Percentiles rank a stretch among this genome's conserved stretches.
These are phyloP conservation scores for Acronicta psi DNA, from an alignment of 2,888 invertebrate genomes.

Conservation along the genomic window DNA sequence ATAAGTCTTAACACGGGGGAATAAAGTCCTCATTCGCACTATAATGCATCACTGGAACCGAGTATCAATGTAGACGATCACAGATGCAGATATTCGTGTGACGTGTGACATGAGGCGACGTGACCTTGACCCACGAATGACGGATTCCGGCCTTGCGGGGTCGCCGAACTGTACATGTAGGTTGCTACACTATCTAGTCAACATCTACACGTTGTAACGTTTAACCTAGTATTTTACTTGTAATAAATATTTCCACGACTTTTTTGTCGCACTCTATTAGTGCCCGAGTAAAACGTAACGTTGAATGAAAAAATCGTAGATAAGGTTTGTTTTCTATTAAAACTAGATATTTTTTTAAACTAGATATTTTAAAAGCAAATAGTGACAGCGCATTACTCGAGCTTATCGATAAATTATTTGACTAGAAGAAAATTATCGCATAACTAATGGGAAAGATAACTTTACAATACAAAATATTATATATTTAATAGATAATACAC, in stretches of 20 bases:
- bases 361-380: conserved; percentile 31
- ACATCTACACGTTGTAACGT: conserved; percentile 62
- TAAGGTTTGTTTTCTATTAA: conserved; percentile 32
- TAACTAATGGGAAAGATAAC: conserved; percentile 44
- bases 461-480: conserved; percentile 38
- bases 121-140: conserved; percentile 86
- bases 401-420: conserved; percentile 53
- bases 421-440: conserved; percentile 43
- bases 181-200: conserved; percentile 73
- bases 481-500: conserved; percentile 41
- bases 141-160: conserved; percentile 87
- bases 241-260: conserved; percentile 45
- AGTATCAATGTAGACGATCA: conserved; percentile 85
- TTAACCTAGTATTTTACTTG: conserved; percentile 55
- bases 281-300: conserved; percentile 34
- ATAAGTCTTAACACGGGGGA: conserved; percentile 69
- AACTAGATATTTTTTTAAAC: conserved; percentile 30
- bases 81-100: conserved; percentile 84
- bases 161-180: conserved; percentile 77
- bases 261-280: conserved; percentile 39
- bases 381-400: conserved; percentile 33
- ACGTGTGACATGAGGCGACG: conserved; percentile 78
- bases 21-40: conserved; percentile 72
- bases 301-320: conserved; percentile 30
- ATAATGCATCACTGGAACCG: conserved; percentile 59